phyloP scores from a whole-genome alignment of 2,797 vertebrate species.

The Gymnopithys bicolor region DNA sequence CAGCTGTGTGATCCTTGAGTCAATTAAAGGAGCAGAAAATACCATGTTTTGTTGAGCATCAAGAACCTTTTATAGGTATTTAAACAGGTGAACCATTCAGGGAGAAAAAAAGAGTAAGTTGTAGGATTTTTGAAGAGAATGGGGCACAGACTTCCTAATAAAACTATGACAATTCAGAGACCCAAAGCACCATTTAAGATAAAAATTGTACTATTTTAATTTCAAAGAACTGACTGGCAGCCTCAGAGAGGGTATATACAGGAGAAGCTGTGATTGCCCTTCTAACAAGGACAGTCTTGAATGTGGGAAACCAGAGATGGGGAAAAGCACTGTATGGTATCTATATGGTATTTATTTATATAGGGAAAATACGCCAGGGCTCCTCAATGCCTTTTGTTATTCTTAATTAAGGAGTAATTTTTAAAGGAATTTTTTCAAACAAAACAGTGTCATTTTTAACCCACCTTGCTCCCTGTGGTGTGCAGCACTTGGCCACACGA shows the following conservation, averaged over 20 bases:
- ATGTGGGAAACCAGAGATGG: background rate
- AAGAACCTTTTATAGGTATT: background rate
- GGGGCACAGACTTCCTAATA: background rate
- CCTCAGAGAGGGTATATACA: background rate
- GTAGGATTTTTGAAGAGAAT: background rate
- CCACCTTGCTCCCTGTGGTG: no score
- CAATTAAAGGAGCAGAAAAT: background rate
- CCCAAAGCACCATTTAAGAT: background rate
- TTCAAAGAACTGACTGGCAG: background rate
- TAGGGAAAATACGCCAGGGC: background rate
- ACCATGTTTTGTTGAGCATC: background rate
- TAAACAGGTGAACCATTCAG: background rate
- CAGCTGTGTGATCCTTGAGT: background rate
- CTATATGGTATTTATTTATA: background rate
- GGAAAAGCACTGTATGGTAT: background rate
- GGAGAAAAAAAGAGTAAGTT: background rate
- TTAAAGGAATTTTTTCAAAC: background rate
- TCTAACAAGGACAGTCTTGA: background rate
- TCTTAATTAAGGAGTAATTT: background rate
- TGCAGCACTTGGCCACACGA: background rate
- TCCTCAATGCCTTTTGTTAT: background rate
- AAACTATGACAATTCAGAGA: background rate
- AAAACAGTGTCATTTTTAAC: background rate
- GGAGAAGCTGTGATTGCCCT: background rate
- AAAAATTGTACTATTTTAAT: background rate